Evolutionary conservation across 2,888 invertebrate species (phyloP).

Genomic region (Leptinotarsa peninsularis): DNA sequence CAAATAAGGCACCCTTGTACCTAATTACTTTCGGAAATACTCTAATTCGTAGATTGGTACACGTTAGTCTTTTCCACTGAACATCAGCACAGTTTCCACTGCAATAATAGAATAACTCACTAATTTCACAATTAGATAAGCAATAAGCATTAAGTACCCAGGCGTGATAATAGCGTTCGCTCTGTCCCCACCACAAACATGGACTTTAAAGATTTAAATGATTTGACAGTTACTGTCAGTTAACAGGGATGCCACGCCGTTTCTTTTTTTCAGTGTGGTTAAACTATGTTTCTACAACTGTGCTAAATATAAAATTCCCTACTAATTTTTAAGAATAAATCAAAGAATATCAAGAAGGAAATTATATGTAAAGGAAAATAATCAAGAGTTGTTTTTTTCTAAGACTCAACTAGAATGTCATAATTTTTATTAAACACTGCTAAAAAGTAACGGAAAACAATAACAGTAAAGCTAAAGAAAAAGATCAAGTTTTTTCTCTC

Average conservation of each 20-base stretch:
- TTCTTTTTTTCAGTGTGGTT: not conserved
- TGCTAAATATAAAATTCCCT: too few species aligned
- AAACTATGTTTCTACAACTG: too few species aligned
- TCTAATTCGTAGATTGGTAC: conserved; percentile 5
- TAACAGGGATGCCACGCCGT: not conserved
- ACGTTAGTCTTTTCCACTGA: conserved; percentile 12
- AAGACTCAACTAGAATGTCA: too few species aligned
- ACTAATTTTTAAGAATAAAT: too few species aligned
- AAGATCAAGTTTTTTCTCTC: too few species aligned
- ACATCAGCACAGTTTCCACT: conserved; percentile 26
- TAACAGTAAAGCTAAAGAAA: too few species aligned
- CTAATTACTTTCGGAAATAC: not conserved
- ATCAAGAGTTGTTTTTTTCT: too few species aligned
- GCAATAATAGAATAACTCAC: conserved; percentile 25
- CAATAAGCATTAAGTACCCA: conserved; percentile 10
- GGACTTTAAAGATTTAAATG: conserved; percentile 42
- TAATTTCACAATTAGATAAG: conserved; percentile 27
- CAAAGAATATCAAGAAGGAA: too few species aligned
- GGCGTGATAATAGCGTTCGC: conserved; percentile 24
- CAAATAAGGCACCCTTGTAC: conserved; percentile 7
- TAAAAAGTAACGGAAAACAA: too few species aligned
- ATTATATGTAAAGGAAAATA: too few species aligned
- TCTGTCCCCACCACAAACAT: conserved; percentile 39
- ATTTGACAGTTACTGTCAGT: conserved; percentile 19
- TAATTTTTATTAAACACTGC: too few species aligned